Percentiles rank a stretch among this genome's conserved stretches.
phyloP scores from a whole-genome alignment of 2,888 invertebrate genomes.

The Rotaria sp. region DNA sequence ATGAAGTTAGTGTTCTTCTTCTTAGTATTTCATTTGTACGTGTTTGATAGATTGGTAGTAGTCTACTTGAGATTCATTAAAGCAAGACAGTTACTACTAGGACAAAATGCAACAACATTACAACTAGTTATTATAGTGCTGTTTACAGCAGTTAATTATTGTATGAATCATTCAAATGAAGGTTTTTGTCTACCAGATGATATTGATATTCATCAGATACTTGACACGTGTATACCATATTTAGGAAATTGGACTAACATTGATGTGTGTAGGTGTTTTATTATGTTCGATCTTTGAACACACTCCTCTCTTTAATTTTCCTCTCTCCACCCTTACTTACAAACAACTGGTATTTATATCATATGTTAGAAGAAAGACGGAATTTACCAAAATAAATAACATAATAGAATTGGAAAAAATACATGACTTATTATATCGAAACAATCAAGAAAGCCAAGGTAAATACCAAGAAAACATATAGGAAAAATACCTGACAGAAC shows the following conservation, averaged over 20 bases:
- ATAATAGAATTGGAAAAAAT: too few species aligned
- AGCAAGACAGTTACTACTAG: not conserved
- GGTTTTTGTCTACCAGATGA: not conserved
- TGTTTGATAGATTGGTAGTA: too few species aligned
- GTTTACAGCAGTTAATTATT: not conserved
- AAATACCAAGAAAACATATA: too few species aligned
- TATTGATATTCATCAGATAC: not conserved
- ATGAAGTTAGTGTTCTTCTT: not conserved
- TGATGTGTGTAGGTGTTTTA: not conserved
- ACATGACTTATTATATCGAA: too few species aligned
- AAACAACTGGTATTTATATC: too few species aligned
- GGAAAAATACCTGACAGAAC: too few species aligned
- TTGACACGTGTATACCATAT: not conserved
- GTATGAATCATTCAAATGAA: not conserved
- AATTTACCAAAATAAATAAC: too few species aligned
- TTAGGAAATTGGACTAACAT: not conserved
- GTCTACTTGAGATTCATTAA: too few species aligned
- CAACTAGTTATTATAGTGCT: not conserved
- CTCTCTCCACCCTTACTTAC: too few species aligned
- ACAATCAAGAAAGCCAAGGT: too few species aligned
- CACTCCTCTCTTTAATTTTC: too few species aligned
- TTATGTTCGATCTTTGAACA: not conserved
- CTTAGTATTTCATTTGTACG: not conserved
- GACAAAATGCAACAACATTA: not conserved
- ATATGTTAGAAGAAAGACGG: too few species aligned